phyloP scores from a whole-genome alignment of 1,140 invertebrate genomes.

The Schmidtea mediterranea region DNA sequence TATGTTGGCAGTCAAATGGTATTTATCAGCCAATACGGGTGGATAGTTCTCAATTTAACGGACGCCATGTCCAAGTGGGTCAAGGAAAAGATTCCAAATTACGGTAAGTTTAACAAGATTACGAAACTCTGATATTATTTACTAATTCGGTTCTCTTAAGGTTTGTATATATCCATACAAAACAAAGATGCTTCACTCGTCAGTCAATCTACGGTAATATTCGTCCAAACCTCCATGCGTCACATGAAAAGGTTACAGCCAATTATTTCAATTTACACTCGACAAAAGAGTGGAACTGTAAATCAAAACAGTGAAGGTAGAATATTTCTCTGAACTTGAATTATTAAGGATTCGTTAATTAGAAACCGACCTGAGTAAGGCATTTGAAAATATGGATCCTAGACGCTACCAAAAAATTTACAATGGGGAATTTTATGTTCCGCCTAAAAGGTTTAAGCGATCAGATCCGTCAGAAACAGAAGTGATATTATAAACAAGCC shows the following conservation, averaged over 20 bases:
- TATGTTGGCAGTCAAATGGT: slow-evolving; percentile 30
- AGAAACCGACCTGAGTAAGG: neutral
- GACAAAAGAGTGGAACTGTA: too few species aligned
- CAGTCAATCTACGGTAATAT: neutral
- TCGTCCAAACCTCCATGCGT: neutral
- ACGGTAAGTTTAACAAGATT: slow-evolving; percentile 15
- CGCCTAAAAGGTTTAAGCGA: neutral
- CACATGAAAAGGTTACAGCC: slow-evolving; percentile 1
- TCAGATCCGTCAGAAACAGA: neutral
- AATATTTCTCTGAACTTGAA: neutral
- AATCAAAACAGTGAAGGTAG: too few species aligned
- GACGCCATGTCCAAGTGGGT: slow-evolving; percentile 28
- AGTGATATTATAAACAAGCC: neutral
- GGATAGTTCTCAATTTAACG: slow-evolving; percentile 33
- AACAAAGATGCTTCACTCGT: neutral
- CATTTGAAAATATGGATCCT: neutral
- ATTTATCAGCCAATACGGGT: slow-evolving; percentile 31
- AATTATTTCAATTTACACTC: too few species aligned
- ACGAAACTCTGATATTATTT: neutral
- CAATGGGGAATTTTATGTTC: neutral
- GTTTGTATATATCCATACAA: neutral
- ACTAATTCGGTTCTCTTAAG: neutral
- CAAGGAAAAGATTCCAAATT: slow-evolving; percentile 15
- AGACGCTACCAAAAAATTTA: slow-evolving; percentile 1
- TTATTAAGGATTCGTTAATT: too few species aligned